A percentile compares a stretch with the other conserved stretches of the same genome.
phyloP scores from a whole-genome alignment of 2,888 invertebrate genomes.

The Uloborus plumipes region DNA sequence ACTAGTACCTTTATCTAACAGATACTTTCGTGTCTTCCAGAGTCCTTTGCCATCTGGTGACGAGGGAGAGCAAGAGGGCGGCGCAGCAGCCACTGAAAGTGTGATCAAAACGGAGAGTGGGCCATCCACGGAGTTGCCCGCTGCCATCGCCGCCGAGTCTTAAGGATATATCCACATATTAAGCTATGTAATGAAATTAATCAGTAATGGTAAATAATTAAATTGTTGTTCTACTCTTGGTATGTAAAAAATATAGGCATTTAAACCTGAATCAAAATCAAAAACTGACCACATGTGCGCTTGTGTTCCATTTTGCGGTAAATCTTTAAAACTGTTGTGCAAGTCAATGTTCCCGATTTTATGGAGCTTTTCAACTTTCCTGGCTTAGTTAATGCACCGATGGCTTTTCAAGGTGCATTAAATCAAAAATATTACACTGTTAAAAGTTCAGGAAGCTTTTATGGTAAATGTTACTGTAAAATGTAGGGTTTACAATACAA shows the following conservation, averaged over 20 bases:
- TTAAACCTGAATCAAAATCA: conserved; percentile 23
- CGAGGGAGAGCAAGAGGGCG: conserved; percentile 40
- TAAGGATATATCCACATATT: conserved; percentile 20
- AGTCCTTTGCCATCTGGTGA: conserved; percentile 49
- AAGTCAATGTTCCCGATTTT: conserved; percentile 26
- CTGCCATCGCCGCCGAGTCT: conserved; percentile 51
- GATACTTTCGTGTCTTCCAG: conserved; percentile 18
- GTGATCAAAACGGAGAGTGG: conserved; percentile 47
- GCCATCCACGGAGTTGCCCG: conserved; percentile 40
- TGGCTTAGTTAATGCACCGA: no score
- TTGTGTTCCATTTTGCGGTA: conserved; percentile 27
- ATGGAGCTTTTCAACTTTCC: neutral
- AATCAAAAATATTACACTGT: no score
- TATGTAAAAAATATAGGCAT: conserved; percentile 48
- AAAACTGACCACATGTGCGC: conserved; percentile 17
- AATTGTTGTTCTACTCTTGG: conserved; percentile 45
- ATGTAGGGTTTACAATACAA: no score
- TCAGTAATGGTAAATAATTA: conserved; percentile 20
- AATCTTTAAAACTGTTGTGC: neutral
- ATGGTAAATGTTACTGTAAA: no score
- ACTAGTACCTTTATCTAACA: neutral
- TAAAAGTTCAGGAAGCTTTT: no score
- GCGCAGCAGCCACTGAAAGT: conserved; percentile 20
- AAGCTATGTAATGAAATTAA: conserved; percentile 22
- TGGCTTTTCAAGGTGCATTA: no score